Evolutionary conservation across 2,888 invertebrate species (phyloP), one percentile per base, ranked within the genome.

Genomic region (Apomyelois bistriatella): DNA sequence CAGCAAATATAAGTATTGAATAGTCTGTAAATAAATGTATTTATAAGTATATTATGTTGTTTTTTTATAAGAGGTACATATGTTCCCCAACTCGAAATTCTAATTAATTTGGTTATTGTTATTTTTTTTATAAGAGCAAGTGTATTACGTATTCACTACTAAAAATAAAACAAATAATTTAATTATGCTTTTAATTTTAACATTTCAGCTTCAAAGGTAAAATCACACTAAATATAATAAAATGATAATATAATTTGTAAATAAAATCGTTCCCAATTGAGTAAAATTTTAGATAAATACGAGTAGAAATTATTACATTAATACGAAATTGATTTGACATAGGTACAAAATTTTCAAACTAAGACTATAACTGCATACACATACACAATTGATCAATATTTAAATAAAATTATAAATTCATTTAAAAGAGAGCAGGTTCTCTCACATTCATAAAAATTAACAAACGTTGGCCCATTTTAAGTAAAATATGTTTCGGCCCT

Each of bases 1-100:
- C 60, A 67, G 83, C 49, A 90, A 90, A 66, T 86, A 90, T 58
- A 90, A 89, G 64, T 88, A 89, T 68, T 88, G 61, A 74, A 12
- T 1, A 1, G 13, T 28, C 3, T 58, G 57, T 56, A 57, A 56
- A 55, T 58, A 58, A 17, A 51, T 48, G 36, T 42, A 16, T 32
- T 46, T 32, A 32, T 32, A 46, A 46, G 46, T 32, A 12, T 28
- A 43, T 42, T 43, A 8, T 13, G 5, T 46, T 37, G 48, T 37
- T 48, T 36, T 37, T 22, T 37, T 48, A n/a, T 1, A 15, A 15
- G 9, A 41, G 10, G 3, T 36, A 36, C 1, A 36, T 35, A n/a
- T n/a, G n/a, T n/a, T n/a, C n/a, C n/a, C n/a, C n/a, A n/a, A n/a
- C n/a, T n/a, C n/a, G n/a, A n/a, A n/a, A n/a, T n/a, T n/a, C n/a